Conservation (phyloP, 2,888 invertebrate species). For the Aphodius sticticus region DNA sequence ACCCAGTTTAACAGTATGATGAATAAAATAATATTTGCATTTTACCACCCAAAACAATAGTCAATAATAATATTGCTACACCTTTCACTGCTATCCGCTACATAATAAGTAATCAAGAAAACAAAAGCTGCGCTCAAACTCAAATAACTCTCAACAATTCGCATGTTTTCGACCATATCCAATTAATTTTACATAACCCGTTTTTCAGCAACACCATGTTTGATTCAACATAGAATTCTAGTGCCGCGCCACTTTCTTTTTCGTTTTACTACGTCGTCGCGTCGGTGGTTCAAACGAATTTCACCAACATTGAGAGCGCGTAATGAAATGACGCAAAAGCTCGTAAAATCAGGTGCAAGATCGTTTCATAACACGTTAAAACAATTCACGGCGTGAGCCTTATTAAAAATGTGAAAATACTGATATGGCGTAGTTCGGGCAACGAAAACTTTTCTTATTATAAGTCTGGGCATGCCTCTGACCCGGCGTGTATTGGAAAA, state of each 20-base stretch:
- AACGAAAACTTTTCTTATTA: neutral
- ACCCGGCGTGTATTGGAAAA: neutral
- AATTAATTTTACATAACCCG: neutral
- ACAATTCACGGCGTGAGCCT: neutral
- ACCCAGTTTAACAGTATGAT: too few species aligned
- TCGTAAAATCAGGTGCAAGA: slow-evolving; percentile 4
- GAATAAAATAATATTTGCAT: too few species aligned
- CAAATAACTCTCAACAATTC: neutral
- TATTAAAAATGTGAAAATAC: neutral
- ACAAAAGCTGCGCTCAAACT: neutral
- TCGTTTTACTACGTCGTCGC: neutral
- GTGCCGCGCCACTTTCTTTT: neutral
- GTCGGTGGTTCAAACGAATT: neutral
- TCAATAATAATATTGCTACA: too few species aligned
- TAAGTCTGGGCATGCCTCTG: neutral
- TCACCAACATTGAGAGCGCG: neutral
- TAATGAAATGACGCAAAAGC: neutral
- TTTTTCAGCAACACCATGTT: neutral
- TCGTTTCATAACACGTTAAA: neutral
- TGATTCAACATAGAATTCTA: neutral
- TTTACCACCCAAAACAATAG: too few species aligned
- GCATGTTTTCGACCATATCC: neutral
- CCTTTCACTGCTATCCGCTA: too few species aligned
- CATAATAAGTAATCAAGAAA: neutral
- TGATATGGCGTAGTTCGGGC: neutral